These are phyloP conservation scores for Suillia variegata DNA, from an alignment of 2,888 invertebrate genomes.

Conservation along the genomic window DNA sequence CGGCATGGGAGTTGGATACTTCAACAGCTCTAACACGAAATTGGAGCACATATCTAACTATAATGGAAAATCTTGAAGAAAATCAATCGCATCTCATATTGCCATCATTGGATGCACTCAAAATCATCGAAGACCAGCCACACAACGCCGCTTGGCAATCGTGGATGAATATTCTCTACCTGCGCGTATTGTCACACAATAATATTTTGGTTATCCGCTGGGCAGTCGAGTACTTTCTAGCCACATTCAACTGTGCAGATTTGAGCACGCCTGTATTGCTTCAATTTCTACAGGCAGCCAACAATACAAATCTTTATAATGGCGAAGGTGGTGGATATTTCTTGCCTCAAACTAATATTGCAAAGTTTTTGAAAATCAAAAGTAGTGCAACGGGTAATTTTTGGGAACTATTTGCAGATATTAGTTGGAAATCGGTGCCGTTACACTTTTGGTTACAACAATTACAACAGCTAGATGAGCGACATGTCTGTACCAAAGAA, in stretches of 20 bases:
- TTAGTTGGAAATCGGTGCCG: conserved; percentile 53
- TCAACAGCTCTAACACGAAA: conserved; percentile 23
- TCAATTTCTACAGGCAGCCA: conserved; percentile 46
- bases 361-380: conserved; percentile 29
- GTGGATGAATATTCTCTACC: conserved; percentile 45
- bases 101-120: conserved; percentile 43
- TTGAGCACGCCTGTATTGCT: conserved; percentile 33
- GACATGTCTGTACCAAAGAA: conserved; percentile 22
- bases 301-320: conserved; percentile 50
- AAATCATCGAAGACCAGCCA: conserved; percentile 15
- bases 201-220: conserved; percentile 54
- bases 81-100: conserved; percentile 57
- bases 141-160: conserved; percentile 22
- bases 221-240: conserved; percentile 43
- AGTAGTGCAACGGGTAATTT: conserved; percentile 19
- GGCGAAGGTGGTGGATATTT: conserved; percentile 32
- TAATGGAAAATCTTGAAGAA: conserved; percentile 55
- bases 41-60: conserved; percentile 45
- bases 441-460: conserved; percentile 44
- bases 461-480: background rate
- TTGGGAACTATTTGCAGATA: conserved; percentile 23
- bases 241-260: conserved; percentile 29
- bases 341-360: conserved; percentile 27
- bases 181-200: conserved; percentile 43
- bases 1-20: conserved; percentile 10